Evolutionary conservation across 2,888 invertebrate genomes (phyloP), one percentile per base, ranked within the genome.

Genomic region (Lysandra bellargus): DNA sequence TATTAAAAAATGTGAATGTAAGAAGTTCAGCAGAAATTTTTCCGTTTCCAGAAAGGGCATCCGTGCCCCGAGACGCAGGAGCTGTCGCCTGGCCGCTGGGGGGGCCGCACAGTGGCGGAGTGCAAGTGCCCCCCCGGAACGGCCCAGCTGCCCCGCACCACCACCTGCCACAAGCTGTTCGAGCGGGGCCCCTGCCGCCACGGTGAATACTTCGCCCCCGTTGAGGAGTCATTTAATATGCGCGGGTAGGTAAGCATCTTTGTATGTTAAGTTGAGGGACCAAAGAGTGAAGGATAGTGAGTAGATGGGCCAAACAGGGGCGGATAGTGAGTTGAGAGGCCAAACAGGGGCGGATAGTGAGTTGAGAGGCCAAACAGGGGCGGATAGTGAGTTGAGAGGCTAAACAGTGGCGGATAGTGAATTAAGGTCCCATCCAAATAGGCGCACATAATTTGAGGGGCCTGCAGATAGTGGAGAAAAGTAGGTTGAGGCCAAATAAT

Each of bases 51-150:
- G 94, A 93, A 93, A 90, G 98, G 98, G 17, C 95, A 96, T 83
- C 98, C 98, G 0, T 98, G 98, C 86, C 97, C 97, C 0, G 97
- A 97, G 0, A 97, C 97, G 12, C 98, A 98, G 96, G 98, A 98
- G 90, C 90, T 98, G 49, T 96, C 96, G 82, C 97, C 97, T 0
- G 95, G 89, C 81, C 85, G 90, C 57, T 88, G 94, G 95, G 88
- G 95, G 88, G 85, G 95, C 80, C 90, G 95, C 33, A 96, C 96
- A 2, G 94, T 96, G 0, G 97, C 98, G 0, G 97, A 97, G 87
- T 98, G 98, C 90, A 96, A 97, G 83, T 98, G 98, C 86, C 98
- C 98, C 0, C 98, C 98, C 0, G 96, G 97, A 60, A 97, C 97
- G 0, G 97, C 97, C 0, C 96, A 97, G 85, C 96, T 96, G 81